Evolutionary conservation across 2,113 vertebrate species (phyloP).

Genomic region (Microcebus tavaratra): DNA sequence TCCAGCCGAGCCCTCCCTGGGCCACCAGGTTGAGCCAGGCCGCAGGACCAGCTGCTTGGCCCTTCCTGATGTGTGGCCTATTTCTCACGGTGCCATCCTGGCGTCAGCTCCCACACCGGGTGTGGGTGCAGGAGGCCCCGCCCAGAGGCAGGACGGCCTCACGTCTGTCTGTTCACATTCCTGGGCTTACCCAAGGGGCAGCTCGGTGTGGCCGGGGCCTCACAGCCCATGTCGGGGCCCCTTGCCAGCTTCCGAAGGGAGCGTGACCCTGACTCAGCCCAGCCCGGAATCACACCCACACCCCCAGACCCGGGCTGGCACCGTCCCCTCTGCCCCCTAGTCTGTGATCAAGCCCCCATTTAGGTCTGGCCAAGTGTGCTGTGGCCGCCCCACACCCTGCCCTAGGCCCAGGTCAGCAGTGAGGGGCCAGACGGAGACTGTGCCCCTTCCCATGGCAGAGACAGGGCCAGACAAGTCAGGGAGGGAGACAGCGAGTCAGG

Average conservation of each 20-base stretch:
- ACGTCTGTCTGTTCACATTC: slow-evolving; percentile 64
- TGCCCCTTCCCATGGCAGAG: not conserved
- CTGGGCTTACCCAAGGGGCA: slow-evolving; percentile 30
- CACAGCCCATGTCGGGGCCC: not conserved
- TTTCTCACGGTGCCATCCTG: slow-evolving; percentile 10
- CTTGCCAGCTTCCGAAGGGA: not conserved
- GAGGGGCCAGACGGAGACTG: not conserved
- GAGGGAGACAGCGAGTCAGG: not conserved
- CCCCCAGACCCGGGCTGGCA: not conserved
- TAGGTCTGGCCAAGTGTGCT: not conserved
- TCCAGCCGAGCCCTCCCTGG: not conserved
- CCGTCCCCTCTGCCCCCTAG: not conserved
- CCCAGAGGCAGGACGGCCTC: slow-evolving; percentile 47
- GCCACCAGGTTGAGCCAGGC: not conserved
- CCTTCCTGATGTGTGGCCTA: slow-evolving; percentile 36
- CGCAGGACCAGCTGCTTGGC: not conserved
- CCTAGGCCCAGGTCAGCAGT: not conserved
- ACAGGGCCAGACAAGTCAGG: not conserved
- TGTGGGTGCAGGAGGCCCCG: slow-evolving; percentile 57
- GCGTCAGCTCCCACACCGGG: slow-evolving; percentile 18
- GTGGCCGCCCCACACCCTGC: not conserved
- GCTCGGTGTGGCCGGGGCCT: not conserved
- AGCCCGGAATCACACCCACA: not conserved
- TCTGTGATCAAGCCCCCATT: not conserved
- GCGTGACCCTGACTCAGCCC: not conserved